Evolutionary conservation across 2,797 vertebrate genomes (phyloP).

Genomic region (Intellagama lesueurii): DNA sequence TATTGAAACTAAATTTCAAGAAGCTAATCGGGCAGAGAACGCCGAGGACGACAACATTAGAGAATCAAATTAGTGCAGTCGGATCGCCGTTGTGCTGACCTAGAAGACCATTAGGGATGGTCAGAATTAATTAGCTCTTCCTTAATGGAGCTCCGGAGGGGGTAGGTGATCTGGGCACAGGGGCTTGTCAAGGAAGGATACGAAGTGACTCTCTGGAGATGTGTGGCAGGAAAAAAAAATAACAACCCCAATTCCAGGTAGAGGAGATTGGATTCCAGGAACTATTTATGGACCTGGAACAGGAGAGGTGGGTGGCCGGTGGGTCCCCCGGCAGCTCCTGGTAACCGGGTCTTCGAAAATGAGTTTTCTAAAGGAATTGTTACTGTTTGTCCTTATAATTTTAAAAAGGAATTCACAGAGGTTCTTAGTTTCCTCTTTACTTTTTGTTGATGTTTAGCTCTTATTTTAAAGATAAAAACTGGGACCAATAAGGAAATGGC

Average conservation of each 20-base stretch:
- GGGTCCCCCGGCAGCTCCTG: neutral
- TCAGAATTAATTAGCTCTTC: constrained; percentile 75
- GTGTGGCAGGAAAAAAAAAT: neutral
- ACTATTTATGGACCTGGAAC: rapidly evolving
- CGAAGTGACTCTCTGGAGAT: constrained; percentile 60
- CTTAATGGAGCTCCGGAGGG: constrained; percentile 57
- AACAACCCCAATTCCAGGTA: neutral
- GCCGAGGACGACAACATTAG: constrained; percentile 76
- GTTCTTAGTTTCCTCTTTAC: too few relatives aligned
- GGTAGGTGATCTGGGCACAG: neutral
- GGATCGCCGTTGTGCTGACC: constrained; percentile 76
- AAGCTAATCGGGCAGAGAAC: constrained; percentile 78
- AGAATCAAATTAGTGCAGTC: constrained; percentile 77
- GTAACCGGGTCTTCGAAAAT: too few relatives aligned
- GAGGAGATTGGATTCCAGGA: neutral
- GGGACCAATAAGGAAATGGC: too few relatives aligned
- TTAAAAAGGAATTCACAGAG: too few relatives aligned
- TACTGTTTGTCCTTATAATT: too few relatives aligned
- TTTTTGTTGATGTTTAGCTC: too few relatives aligned
- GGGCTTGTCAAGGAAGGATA: constrained; percentile 41
- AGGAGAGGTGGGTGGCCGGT: neutral
- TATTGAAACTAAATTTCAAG: constrained; percentile 75
- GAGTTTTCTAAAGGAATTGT: too few relatives aligned
- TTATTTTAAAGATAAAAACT: too few relatives aligned
- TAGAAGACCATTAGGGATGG: constrained; percentile 72